These are phyloP conservation scores for Hydra vulgaris DNA, from an alignment of 30 jellyfish, hydroid and myxozoan species.

Conservation along the genomic window DNA sequence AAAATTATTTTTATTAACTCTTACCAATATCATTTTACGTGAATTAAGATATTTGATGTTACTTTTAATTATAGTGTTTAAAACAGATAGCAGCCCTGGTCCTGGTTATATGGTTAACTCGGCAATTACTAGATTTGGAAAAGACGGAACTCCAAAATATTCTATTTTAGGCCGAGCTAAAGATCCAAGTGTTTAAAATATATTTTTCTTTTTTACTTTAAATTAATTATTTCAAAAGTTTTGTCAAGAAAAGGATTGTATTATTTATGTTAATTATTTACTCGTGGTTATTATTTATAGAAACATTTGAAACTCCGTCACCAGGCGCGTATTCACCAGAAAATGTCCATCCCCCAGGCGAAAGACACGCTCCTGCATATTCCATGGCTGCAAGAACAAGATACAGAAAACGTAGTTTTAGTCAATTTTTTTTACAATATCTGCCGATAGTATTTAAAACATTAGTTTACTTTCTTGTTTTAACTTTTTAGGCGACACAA, in stretches of 20 bases:
- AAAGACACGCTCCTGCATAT: conserved; percentile 93
- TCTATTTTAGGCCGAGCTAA: conserved; percentile 85
- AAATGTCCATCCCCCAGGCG: conserved; percentile 98
- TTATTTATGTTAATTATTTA: background rate
- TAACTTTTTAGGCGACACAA: conserved; percentile 71
- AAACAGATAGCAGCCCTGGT: conserved; percentile 94
- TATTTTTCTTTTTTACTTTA: background rate
- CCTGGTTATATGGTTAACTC: conserved; percentile 94
- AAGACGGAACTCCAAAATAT: conserved; percentile 90
- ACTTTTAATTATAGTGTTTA: conserved; percentile 51
- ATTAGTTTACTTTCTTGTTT: background rate
- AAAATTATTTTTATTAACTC: too few relatives aligned
- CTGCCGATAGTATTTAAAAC: background rate
- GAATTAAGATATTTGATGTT: background rate
- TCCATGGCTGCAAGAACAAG: conserved; percentile 92
- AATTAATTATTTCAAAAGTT: background rate
- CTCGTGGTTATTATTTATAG: conserved; percentile 13
- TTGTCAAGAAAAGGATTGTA: too few relatives aligned
- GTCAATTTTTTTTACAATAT: background rate
- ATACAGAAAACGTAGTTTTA: conserved; percentile 66
- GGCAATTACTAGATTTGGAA: conserved; percentile 63
- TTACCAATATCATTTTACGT: too few relatives aligned
- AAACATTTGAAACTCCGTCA: conserved; percentile 90
- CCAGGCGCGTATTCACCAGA: conserved; percentile 99
- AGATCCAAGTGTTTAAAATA: conserved; percentile 72